Base-by-base conservation (phyloP, 2,888 invertebrate genomes). In the Charanyca ferruginea region DNA sequence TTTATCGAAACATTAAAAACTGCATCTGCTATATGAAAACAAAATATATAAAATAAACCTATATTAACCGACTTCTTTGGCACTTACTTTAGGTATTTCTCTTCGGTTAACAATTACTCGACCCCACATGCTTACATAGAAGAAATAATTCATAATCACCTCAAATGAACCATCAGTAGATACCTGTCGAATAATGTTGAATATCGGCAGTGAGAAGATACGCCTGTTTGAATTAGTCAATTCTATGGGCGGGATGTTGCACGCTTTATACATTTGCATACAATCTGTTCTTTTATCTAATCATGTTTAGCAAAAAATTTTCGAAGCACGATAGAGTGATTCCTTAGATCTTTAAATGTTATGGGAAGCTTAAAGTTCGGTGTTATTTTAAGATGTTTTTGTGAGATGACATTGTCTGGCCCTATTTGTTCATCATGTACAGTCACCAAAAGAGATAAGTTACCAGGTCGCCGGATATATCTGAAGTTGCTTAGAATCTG, bases 231-330 rank as follows among this genome's bases (percentile, higher is more conserved):
- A 68, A 79, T 79, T 81, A 81, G 69, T 68, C 79, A 69, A 87
- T 83, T 79, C 70, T 69, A 78, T 83, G 83, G 87, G 85, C 84
- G 87, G 83, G 67, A 69, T 66, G 38, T 52, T 67, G 73, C 85
- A 86, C 81, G 82, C 57, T 78, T 75, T 61, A n/a, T n/a, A 63
- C 54, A 85, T 85, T 83, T 82, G 79, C 80, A 85, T 83, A 85
- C 83, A 83, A 84, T 83, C 55, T 67, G 52, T 52, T 66, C 55
- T 70, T 75, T 64, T 55, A 77, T 72, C 58, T 57, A 55, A 62
- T 67, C 64, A 70, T 58, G 52, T 57, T 70, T 61, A 41, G 53
- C 23, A 63, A 65, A 76, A 74, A 74, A 62, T 55, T 58, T 73
- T 42, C 3, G 35, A 32, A 67, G 9, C 28, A 47, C 67, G 66